A percentile compares a stretch with the other conserved stretches of the same genome.
Conservation (phyloP, 2,113 vertebrate genomes). For the Tetrao urogallus region DNA sequence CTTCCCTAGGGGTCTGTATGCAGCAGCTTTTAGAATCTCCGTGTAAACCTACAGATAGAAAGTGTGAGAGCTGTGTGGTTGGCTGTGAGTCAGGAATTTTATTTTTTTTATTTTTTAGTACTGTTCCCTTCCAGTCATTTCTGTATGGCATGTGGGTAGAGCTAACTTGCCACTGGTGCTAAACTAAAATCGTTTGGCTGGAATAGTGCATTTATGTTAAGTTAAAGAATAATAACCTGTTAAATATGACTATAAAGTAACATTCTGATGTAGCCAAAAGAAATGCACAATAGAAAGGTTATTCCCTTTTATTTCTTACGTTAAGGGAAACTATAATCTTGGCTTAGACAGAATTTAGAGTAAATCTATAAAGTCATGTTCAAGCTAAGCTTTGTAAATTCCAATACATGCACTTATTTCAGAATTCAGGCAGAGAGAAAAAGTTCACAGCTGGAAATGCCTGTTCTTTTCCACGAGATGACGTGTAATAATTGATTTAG, state of each 20-base stretch:
- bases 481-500: conserved; percentile 49
- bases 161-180: not conserved
- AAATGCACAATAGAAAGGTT: not conserved
- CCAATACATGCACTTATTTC: conserved; percentile 23
- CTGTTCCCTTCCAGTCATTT: not conserved
- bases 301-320: not conserved
- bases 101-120: not conserved
- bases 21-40: not conserved
- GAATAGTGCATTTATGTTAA: not conserved
- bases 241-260: not conserved
- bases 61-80: not conserved
- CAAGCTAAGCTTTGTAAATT: conserved; percentile 58
- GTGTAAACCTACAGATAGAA: not conserved
- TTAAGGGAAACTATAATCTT: conserved; percentile 12
- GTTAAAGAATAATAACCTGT: not conserved
- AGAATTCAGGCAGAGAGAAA: conserved; percentile 46
- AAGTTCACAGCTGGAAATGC: conserved; percentile 59
- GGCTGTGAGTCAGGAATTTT: not conserved
- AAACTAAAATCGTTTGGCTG: not conserved
- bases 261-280: not conserved
- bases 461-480: conserved; percentile 13
- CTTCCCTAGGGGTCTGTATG: not conserved
- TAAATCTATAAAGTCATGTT: conserved; percentile 18
- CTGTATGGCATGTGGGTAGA: accelerated
- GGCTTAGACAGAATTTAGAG: conserved; percentile 16